Evolutionary conservation across 2,113 vertebrate species (phyloP).

Genomic region (Pogonocichla stellata): DNA sequence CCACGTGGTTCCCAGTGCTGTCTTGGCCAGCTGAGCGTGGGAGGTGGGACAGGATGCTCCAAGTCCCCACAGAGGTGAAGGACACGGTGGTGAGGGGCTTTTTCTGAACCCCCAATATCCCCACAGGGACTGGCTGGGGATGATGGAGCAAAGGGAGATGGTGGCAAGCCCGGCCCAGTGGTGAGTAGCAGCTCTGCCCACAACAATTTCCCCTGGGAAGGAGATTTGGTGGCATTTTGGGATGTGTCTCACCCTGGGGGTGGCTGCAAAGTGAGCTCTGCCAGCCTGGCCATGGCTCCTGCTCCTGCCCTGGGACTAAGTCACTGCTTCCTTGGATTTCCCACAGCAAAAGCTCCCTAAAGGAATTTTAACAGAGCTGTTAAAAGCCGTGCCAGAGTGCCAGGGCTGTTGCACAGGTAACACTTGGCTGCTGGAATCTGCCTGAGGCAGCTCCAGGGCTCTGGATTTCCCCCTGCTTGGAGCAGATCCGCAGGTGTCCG

Average conservation of each 20-base stretch:
- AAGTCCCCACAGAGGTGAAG: background rate
- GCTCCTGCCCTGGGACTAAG: background rate
- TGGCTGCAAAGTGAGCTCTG: background rate
- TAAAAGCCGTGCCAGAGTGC: accelerated
- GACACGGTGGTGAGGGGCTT: accelerated
- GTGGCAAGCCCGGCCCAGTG: constrained; percentile 66
- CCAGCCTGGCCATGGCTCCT: background rate
- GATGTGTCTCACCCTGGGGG: background rate
- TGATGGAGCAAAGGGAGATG: constrained; percentile 76
- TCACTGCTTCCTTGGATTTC: background rate
- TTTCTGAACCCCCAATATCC: background rate
- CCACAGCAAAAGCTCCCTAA: background rate
- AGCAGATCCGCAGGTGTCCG: accelerated
- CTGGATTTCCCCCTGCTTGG: background rate
- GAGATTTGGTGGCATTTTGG: background rate
- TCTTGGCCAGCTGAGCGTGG: accelerated
- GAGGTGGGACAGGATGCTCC: background rate
- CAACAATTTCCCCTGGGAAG: background rate
- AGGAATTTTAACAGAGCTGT: background rate
- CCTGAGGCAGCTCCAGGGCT: background rate
- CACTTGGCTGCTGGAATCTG: accelerated
- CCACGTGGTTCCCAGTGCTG: accelerated
- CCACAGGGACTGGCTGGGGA: constrained; percentile 76
- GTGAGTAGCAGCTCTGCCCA: constrained; percentile 60
- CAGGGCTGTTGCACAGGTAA: background rate